Evolutionary conservation across 2,797 vertebrate species (phyloP).

Genomic region (Rhinichthys osculus): DNA sequence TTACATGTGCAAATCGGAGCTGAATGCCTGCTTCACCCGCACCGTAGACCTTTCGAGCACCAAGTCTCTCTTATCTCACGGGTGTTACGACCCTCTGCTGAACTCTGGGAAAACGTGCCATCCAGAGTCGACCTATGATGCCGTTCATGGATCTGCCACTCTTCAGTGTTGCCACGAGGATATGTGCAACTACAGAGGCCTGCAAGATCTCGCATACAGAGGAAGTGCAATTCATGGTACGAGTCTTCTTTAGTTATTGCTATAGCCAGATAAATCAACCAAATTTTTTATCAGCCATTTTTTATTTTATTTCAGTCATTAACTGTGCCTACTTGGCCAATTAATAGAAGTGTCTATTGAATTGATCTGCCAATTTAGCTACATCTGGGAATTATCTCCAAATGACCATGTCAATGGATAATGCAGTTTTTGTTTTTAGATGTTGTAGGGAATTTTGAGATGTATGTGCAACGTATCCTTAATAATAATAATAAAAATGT

Average conservation of each 20-base stretch:
- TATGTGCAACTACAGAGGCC: conserved; percentile 98
- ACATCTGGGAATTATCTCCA: too few species aligned
- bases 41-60: conserved; percentile 89
- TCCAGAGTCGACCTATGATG: conserved; percentile 75
- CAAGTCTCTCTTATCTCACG: conserved; percentile 93
- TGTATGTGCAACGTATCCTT: too few species aligned
- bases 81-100: conserved; percentile 88
- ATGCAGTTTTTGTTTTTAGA: neutral
- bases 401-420: neutral
- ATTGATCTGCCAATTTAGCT: too few species aligned
- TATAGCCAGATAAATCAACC: neutral
- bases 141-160: conserved; percentile 69
- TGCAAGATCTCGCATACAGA: conserved; percentile 89
- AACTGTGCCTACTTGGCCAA: neutral
- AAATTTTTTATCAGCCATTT: neutral
- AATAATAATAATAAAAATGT: too few species aligned
- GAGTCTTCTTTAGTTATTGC: conserved; percentile 22
- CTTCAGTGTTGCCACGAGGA: conserved; percentile 96
- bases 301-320: neutral
- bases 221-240: conserved; percentile 86
- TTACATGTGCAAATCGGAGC: conserved; percentile 98
- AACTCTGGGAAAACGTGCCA: conserved; percentile 82
- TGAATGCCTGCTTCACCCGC: conserved; percentile 94
- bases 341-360: neutral
- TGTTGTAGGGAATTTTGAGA: neutral